Evolutionary conservation across 2,113 vertebrate genomes (phyloP).

Genomic region (Neopipo cinnamomea): DNA sequence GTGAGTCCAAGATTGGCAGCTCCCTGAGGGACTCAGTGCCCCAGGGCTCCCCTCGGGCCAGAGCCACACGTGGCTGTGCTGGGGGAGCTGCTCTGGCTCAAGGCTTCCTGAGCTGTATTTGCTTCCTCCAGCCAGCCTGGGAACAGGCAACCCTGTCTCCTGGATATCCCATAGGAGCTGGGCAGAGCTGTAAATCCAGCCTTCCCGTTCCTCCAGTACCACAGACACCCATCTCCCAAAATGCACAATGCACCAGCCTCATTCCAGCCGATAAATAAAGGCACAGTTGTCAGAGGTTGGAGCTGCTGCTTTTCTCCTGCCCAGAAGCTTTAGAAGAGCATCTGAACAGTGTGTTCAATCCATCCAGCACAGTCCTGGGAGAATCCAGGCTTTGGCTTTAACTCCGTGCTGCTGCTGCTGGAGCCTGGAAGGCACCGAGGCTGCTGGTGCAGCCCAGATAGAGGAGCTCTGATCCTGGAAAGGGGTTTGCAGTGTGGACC

Average conservation of each 20-base stretch:
- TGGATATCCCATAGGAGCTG: accelerated
- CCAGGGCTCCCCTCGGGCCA: accelerated
- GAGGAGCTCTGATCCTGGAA: accelerated
- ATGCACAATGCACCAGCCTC: neutral
- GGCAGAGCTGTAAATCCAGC: neutral
- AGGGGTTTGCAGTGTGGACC: accelerated
- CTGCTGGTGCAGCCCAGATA: neutral
- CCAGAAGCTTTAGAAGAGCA: neutral
- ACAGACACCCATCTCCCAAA: accelerated
- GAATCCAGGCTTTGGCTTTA: neutral
- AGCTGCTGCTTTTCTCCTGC: neutral
- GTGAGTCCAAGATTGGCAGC: too few species aligned
- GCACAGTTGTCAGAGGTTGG: neutral
- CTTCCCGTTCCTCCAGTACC: neutral
- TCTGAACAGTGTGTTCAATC: neutral
- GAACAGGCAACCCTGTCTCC: neutral
- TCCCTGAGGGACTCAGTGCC: neutral
- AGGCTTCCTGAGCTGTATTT: accelerated
- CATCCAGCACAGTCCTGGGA: neutral
- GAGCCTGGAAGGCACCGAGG: neutral
- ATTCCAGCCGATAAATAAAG: neutral
- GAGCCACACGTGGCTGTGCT: accelerated
- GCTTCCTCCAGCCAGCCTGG: neutral
- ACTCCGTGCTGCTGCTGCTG: neutral
- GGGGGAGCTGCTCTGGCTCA: accelerated